Evolutionary conservation across 2,113 vertebrate genomes (phyloP), one percentile per base, ranked within the genome.

Genomic region (Uropsilus gracilis): DNA sequence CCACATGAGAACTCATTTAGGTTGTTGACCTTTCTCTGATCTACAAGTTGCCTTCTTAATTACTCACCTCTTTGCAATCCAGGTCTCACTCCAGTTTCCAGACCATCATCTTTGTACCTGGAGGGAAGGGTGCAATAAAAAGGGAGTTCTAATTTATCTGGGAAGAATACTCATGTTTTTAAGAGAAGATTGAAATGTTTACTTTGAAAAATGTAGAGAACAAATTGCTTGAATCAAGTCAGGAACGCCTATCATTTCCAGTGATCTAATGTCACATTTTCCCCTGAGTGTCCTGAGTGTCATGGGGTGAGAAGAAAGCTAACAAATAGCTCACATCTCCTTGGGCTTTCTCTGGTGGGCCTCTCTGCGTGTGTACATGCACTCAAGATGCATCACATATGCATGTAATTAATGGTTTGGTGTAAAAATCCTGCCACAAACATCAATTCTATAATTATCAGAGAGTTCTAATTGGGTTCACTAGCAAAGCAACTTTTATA

Each of bases 401-500:
- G 28, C 28, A 1, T 8, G 1, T 28, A 46, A 44, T 71, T 71
- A 89, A n/a, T 26, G 22, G 34, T 69, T 94, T 30, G 0, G 5
- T 44, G 14, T 69, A 87, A 91, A 85, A 86, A 39, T 8, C 39
- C 75, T n/a, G 32, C n/a, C 42, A 39, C 48, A 59, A 91, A 53
- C 83, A 86, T 69, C 77, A 76, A 39, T 83, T 39, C 78, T 78
- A 3, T 57, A 77, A 86, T 83, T 32, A 48, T 68, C 34, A 8
- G 63, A 76, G 50, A 86, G 34, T 30, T 57, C 82, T 57, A 66
- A 63, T 0, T 22, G 24, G 86, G 73, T 42, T 88, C 53, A 24
- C 73, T 94, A 75, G 71, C 75, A 92, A 89, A 66, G 91, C 46
- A 39, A 57, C 89, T 91, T 86, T 82, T 66, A 78, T 71, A 34